Evolutionary conservation across 2,888 invertebrate genomes (phyloP), one percentile per base, ranked within the genome.

Genomic region (Chrysina gloriosa): DNA sequence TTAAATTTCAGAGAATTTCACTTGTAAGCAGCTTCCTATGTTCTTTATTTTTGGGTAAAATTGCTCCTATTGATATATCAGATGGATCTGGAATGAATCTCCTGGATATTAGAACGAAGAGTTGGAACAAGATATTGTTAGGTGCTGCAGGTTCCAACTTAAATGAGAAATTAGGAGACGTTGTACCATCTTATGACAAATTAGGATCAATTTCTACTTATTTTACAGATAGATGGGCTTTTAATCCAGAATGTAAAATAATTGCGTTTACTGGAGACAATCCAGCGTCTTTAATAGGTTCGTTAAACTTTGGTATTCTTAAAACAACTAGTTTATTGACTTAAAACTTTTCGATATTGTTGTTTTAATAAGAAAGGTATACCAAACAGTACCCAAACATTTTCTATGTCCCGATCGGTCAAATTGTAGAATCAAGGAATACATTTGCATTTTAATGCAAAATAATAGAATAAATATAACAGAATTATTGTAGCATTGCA

Each of bases 41-140:
- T 69, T 94, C 95, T 0, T 82, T 98, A 63, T 92, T 98, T 79
- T 83, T 96, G 39, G 97, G 97, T 1, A 86, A 89, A 76, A 91
- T 96, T 71, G 97, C 96, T 0, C 92, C 95, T 0, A 95, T 98
- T 54, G 98, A 98, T 83, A 88, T 88, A 72, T 89, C 95, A 0
- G 98, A 98, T 82, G 98, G 92, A 0, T 97, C 97, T 0, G 98
- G 98, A 11, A 98, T 96, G 96, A 98, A 98, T 84, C 85, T 98
- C 14, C 85, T 98, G 75, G 90, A 98, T 81, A 93, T 98, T 58
- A 87, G 85, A 27, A 86, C 84, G 0, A 92, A 91, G 83, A 84
- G 85, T 25, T 98, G 97, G 97, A 88, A 92, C 63, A 84, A 88
- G 31, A 82, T 84, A 16, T 90, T 95, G 74, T 83, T 96, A 11